Base-by-base conservation (phyloP, 2,888 invertebrate species). In the Yponomeuta plumbellus region DNA sequence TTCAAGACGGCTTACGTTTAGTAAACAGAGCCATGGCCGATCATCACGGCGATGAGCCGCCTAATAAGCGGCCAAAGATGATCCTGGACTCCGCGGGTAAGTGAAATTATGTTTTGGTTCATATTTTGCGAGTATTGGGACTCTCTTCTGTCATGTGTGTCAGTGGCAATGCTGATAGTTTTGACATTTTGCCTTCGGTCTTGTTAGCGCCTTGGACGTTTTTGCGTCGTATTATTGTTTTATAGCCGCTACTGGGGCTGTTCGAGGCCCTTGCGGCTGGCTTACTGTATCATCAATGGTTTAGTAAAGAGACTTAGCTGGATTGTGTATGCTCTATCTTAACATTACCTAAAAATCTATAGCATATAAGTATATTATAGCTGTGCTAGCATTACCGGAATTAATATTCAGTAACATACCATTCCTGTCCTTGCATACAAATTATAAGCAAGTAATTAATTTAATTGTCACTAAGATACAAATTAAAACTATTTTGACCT, bases 11-110 rank as follows among this genome's bases (percentile, higher is more conserved):
- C 92, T 92, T 92, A 92, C 88, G 92, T 92, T 93, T 93, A 92
- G 93, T 93, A 93, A 93, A 93, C 93, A 93, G 92, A 92, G 92
- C 92, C 92, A 98, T 98, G 98, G 97, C 97, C 93, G 98, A 98
- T 94, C 96, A 96, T 93, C 94, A 96, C 89, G 95, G 94, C 92
- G 97, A 97, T 93, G 97, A 97, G 92, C 98, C 97, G 94, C 97
- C 98, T 91, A 97, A 95, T 87, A 98, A 98, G 95, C 95, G 98
- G 94, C 96, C 95, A 86, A 98, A 98, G 93, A 95, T 98, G 92
- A 94, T 97, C 88, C 92, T 93, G 83, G 96, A 96, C 88, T 93
- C 95, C 79, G 94, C 95, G 86, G 96, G 96, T 96, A 91, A 94
- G 94, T 90, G 83, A 80, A 82, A 84, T 84, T 76, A 61, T 63